Percentiles rank a stretch among this genome's conserved stretches.
These are phyloP conservation scores for Ptiloglossa arizonensis DNA, from an alignment of 1,140 invertebrate species.

Conservation along the genomic window DNA sequence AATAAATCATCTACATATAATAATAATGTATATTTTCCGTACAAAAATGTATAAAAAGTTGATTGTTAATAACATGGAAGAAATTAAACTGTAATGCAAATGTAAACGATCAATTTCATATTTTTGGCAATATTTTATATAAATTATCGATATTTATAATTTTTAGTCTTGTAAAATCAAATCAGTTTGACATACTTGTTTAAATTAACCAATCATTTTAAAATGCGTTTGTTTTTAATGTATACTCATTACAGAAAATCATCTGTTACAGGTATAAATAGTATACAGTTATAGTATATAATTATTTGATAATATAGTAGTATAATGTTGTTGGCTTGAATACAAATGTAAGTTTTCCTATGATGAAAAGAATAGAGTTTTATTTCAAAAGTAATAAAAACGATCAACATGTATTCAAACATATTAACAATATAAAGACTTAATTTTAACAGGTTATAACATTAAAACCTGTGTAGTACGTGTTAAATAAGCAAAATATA, in stretches of 20 bases:
- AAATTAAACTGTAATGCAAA: no score
- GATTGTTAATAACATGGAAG: no score
- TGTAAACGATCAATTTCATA: no score
- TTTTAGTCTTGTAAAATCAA: background rate
- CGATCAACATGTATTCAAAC: conserved; percentile 13
- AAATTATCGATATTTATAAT: no score
- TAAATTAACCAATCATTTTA: background rate
- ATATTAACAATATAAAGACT: conserved; percentile 1
- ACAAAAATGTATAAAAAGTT: no score
- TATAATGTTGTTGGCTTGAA: background rate
- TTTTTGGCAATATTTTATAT: no score
- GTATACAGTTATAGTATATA: no score
- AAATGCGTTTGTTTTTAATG: background rate
- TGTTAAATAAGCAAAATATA: background rate
- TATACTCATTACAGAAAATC: background rate
- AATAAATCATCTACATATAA: no score
- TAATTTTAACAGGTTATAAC: conserved; percentile 12
- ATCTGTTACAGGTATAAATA: background rate
- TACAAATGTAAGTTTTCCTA: background rate
- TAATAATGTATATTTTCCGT: no score
- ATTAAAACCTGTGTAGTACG: background rate
- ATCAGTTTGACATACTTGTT: background rate
- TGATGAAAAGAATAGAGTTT: background rate
- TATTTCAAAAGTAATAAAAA: conserved; percentile 14
- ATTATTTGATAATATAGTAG: background rate